These are phyloP conservation scores for Orthonyx spaldingii DNA, from an alignment of 2,113 vertebrate species.

Conservation along the genomic window DNA sequence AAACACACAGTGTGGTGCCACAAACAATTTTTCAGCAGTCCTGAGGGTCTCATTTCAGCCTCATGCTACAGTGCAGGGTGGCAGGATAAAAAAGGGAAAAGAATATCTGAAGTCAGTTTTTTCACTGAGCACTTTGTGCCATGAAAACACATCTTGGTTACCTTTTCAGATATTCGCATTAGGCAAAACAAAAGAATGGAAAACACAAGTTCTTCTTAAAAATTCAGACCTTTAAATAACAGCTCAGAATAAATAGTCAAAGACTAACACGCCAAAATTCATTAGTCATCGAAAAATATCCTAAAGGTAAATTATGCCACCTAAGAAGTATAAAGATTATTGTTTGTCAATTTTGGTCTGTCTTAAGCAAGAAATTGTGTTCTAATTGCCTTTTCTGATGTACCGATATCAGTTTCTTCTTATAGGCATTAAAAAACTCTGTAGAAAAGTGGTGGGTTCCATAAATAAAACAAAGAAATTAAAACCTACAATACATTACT, in stretches of 20 bases:
- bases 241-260: neutral
- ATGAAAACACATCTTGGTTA: neutral
- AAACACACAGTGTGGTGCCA: neutral
- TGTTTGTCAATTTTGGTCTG: neutral
- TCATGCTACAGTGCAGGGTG: neutral
- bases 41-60: neutral
- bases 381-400: neutral
- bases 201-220: neutral
- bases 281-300: neutral
- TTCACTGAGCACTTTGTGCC: neutral
- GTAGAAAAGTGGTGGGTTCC: neutral
- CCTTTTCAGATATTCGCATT: neutral
- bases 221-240: neutral
- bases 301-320: neutral
- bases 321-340: neutral
- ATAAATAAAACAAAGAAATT: neutral
- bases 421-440: neutral
- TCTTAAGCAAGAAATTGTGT: neutral
- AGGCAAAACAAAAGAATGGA: neutral
- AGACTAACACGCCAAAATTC: neutral
- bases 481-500: neutral
- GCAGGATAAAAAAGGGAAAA: neutral
- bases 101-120: neutral
- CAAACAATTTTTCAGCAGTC: neutral
- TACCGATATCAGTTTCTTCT: neutral